Evolutionary conservation across 2,797 vertebrate genomes (phyloP), one percentile per base, ranked within the genome.

Genomic region (Smutsia gigantea): DNA sequence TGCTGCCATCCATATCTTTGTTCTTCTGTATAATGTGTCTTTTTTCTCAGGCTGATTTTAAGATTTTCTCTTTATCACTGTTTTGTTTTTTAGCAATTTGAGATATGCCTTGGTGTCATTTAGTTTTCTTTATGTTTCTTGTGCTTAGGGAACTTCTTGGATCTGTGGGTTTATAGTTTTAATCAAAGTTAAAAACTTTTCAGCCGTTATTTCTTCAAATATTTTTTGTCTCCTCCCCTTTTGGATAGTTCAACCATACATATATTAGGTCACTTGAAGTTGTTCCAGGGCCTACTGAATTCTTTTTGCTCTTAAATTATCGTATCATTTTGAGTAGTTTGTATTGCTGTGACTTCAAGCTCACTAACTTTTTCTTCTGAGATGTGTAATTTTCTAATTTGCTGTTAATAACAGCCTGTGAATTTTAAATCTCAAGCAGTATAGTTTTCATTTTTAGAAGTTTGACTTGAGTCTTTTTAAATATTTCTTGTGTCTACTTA

Each of bases 351-450:
- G 51, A 61, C 29, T 94, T 86, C 72, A 79, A 91, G 13, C 64
- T 42, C 29, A 90, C 17, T 82, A 51, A 46, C 2, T 59, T 94
- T 79, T 90, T 87, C 74, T 74, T 95, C 34, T 77, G 46, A 83
- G 34, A 69, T 68, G 13, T 55, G 13, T 69, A 93, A 83, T 46
- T 93, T 79, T 86, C 6, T 64, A 79, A 61, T 19, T 69, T 92
- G 29, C 59, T 71, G 15, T 78, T 78, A 77, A 88, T 77, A 14
- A 49, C n/a, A 31, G 19, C 5, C 18, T 84, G 71, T 69, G 42
- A 69, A 88, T 88, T 88, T 88, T 84, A 93, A 95, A 78, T 72
- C 18, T 53, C 53, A 69, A 77, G 53, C 18, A 69, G 31, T 75
- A 21, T 31, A 92, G n/a, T 64, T 91, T 91, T 64, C 11, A 55